Conservation (phyloP, 1,140 invertebrate genomes). For the Holotrichia oblita region DNA sequence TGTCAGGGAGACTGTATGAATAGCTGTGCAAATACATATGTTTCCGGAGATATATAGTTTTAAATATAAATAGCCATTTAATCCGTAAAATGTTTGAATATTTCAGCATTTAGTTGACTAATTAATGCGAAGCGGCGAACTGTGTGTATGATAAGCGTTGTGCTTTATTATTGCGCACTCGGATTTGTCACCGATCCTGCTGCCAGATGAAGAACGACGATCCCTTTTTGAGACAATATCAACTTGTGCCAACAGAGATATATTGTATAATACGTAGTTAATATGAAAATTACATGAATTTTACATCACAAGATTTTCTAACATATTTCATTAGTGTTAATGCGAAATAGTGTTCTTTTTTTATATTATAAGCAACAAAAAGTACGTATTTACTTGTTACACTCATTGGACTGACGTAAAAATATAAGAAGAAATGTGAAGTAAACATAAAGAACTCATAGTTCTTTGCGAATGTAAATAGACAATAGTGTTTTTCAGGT, state of each 20-base stretch:
- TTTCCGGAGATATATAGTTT: slow-evolving; percentile 54
- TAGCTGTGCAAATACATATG: slow-evolving; percentile 54
- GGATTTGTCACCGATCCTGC: slow-evolving; percentile 26
- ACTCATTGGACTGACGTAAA: no score
- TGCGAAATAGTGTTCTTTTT: no score
- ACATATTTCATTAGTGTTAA: no score
- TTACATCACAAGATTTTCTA: no score
- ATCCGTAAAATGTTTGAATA: slow-evolving; percentile 53
- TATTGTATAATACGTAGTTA: background rate
- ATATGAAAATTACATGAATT: no score
- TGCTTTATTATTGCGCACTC: slow-evolving; percentile 24
- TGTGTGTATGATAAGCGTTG: slow-evolving; percentile 46
- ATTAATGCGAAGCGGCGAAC: slow-evolving; percentile 52
- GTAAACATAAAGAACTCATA: no score
- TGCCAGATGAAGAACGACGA: slow-evolving; percentile 19
- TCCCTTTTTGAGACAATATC: slow-evolving; percentile 16
- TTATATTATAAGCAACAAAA: no score
- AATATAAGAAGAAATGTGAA: no score
- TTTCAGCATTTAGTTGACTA: slow-evolving; percentile 52
- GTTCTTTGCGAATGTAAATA: no score
- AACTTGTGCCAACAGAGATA: background rate
- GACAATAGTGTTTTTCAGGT: no score
- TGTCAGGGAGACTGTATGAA: slow-evolving; percentile 45
- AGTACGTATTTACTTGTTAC: no score
- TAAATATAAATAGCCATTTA: slow-evolving; percentile 53